These are phyloP conservation scores for Eudyptes chrysolophus DNA, from an alignment of 2,113 vertebrate species.

Conservation along the genomic window DNA sequence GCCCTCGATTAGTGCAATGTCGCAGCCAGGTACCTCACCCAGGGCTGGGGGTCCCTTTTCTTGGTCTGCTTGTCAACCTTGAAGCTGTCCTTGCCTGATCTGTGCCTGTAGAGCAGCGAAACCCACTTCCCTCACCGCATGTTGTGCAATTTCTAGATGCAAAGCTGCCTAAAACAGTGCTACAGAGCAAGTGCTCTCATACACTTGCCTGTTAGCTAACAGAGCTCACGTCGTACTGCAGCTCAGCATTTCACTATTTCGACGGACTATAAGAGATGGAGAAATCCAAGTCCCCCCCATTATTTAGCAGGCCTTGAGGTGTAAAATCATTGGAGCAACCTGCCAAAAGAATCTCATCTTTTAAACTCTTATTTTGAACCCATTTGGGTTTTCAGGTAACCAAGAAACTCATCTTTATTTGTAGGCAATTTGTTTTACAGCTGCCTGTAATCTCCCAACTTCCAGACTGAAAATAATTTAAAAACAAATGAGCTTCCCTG, in stretches of 20 bases:
- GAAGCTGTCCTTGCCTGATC: not conserved
- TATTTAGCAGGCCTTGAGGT: not conserved
- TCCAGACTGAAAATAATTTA: constrained; percentile 55
- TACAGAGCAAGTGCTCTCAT: not conserved
- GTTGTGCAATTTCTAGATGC: fast-evolving
- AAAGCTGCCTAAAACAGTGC: not conserved
- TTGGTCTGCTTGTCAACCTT: not conserved
- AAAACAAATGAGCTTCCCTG: constrained; percentile 48
- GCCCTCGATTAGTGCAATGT: fast-evolving
- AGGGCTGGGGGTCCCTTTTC: not conserved
- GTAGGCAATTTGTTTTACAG: constrained; percentile 28
- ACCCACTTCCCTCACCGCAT: fast-evolving
- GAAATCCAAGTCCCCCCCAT: not conserved
- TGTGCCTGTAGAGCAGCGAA: not conserved
- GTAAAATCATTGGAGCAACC: not conserved
- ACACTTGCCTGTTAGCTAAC: fast-evolving
- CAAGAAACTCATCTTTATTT: constrained; percentile 35
- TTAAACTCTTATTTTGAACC: not conserved
- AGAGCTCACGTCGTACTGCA: fast-evolving
- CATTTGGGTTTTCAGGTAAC: constrained; percentile 26
- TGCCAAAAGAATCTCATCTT: not conserved
- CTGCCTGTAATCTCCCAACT: constrained; percentile 32
- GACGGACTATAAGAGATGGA: not conserved
- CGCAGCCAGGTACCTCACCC: not conserved
- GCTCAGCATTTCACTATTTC: not conserved